Evolutionary conservation across 2,888 invertebrate species (phyloP), one percentile per base, ranked within the genome.

Genomic region (Drosophila austrosaltans): DNA sequence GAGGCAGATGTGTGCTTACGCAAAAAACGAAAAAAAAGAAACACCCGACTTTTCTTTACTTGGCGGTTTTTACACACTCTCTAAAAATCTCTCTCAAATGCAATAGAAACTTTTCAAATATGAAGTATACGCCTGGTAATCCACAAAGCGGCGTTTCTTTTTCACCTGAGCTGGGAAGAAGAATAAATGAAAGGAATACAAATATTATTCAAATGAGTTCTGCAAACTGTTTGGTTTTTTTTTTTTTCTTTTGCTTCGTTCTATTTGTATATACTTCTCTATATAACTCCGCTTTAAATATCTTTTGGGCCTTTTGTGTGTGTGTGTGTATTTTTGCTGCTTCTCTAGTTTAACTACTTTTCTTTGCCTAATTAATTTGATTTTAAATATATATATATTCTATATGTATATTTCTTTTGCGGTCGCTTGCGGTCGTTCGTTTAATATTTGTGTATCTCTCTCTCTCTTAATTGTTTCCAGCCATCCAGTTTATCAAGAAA

Each of bases 401-500:
- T 79, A 77, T 88, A 86, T 88, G 72, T 75, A 73, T 72, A 63
- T 73, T 61, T 75, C 56, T 65, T 74, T 68, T 78, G 76, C 78
- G 77, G 77, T 68, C 74, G 77, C 77, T 62, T 69, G 63, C 68
- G 79, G 77, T 76, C 75, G 80, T 80, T 79, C 75, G 76, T 81
- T 81, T 10, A 20, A 48, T 22, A 48, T 16, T 16, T 16, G 16
- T 16, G 16, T 48, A 20, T 22, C 1, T 22, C 12, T 39, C 22
- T 57, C 64, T 81, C 76, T 80, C 75, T 77, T 74, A 75, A 81
- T 79, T 81, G 79, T 84, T 89, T 91, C 91, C 92, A 92, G 91
- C 92, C 92, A 92, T 92, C 92, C 91, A 92, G 91, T 90, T 82
- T 58, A 22, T 69, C 75, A 75, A 76, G 79, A 89, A 84, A 87